Conservation (phyloP, 1,140 invertebrate species). For the Monochamus saltuarius region DNA sequence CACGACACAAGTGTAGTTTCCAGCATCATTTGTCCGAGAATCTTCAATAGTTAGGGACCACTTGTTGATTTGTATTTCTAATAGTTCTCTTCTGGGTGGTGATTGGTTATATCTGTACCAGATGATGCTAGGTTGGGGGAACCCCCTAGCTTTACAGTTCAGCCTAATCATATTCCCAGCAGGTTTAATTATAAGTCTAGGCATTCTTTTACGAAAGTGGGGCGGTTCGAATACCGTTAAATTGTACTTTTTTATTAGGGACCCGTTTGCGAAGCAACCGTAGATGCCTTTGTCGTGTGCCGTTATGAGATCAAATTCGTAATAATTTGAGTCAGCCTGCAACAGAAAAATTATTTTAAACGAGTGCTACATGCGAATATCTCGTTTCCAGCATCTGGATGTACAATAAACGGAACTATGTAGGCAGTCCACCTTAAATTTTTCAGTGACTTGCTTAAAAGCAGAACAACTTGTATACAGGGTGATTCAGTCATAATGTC, state of each 20-base stretch:
- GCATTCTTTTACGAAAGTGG: conserved; percentile 54
- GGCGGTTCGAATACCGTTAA: conserved; percentile 27
- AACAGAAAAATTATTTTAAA: conserved; percentile 13
- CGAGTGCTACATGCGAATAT: background rate
- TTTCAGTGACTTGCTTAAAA: background rate
- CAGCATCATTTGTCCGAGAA: conserved; percentile 72
- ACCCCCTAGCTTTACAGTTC: conserved; percentile 63
- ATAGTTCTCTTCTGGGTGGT: conserved; percentile 69
- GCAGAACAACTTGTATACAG: no score
- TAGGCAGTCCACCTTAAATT: background rate
- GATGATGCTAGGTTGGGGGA: conserved; percentile 47
- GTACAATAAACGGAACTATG: no score
- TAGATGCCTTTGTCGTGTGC: conserved; percentile 22
- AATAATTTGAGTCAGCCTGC: conserved; percentile 9
- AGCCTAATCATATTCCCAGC: conserved; percentile 67
- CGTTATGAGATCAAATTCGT: conserved; percentile 11
- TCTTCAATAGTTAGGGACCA: conserved; percentile 75
- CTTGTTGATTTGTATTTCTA: conserved; percentile 59
- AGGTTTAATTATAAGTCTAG: conserved; percentile 59
- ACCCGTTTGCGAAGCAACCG: conserved; percentile 19
- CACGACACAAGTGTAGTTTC: conserved; percentile 83
- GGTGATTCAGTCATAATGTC: no score
- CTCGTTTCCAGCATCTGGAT: no score
- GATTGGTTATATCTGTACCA: conserved; percentile 64
- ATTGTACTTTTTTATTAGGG: conserved; percentile 19